A percentile compares a stretch with the other conserved stretches of the same genome.
Evolutionary conservation across 2,797 vertebrate genomes (phyloP).

Genomic region (Luscinia megarhynchos): DNA sequence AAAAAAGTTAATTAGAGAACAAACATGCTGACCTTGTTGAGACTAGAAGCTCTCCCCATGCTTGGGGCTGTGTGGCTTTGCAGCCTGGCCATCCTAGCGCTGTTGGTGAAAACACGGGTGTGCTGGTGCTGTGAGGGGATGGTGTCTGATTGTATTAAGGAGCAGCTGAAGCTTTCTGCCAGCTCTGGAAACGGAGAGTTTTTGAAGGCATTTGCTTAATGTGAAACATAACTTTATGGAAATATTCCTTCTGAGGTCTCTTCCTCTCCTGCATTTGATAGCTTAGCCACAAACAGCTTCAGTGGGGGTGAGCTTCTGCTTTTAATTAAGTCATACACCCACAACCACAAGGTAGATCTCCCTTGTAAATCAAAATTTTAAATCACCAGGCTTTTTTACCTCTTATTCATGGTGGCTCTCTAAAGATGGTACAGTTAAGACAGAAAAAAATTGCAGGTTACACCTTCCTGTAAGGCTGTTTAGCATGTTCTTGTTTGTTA

Average conservation of each 20-base stretch:
- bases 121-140: background rate
- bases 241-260: background rate
- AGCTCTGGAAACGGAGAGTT: background rate
- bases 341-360: background rate
- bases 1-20: background rate
- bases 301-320: background rate
- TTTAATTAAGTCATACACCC: conserved; percentile 33
- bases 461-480: background rate
- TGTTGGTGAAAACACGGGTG: background rate
- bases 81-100: background rate
- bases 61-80: background rate
- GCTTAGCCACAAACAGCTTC: background rate
- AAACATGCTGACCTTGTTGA: background rate
- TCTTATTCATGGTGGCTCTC: background rate
- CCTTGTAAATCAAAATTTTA: conserved; percentile 22
- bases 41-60: background rate
- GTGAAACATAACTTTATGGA: background rate
- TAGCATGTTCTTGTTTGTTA: background rate
- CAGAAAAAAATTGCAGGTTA: background rate
- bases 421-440: background rate
- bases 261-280: background rate
- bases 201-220: background rate
- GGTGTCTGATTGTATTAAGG: background rate
- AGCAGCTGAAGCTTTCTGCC: background rate
- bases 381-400: background rate